Conservation (phyloP, 2,113 vertebrate species). For the Eolophus roseicapilla region DNA sequence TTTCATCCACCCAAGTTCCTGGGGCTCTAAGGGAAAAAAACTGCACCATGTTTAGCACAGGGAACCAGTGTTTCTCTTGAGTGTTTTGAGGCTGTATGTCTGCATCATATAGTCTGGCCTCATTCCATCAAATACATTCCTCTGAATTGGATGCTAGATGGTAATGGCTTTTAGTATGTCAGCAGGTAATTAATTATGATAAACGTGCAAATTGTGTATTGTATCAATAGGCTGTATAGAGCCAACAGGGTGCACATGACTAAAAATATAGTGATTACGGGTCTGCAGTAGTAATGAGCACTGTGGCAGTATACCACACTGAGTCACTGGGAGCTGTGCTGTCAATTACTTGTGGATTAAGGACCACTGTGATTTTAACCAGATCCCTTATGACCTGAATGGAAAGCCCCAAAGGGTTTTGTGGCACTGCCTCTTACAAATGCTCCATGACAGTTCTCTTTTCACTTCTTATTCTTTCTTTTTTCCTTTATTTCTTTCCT, state of each 20-base stretch:
- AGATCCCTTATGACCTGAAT: neutral
- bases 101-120: neutral
- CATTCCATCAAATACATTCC: neutral
- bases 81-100: neutral
- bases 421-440: neutral
- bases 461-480: neutral
- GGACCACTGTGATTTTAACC: neutral
- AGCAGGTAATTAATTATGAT: slow-evolving; percentile 41
- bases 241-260: neutral
- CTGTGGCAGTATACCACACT: neutral
- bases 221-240: neutral
- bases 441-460: neutral
- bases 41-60: neutral
- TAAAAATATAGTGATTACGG: neutral
- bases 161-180: neutral
- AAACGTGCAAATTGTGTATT: neutral
- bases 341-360: slow-evolving; percentile 30
- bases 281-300: neutral
- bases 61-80: neutral
- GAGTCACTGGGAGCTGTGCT: neutral
- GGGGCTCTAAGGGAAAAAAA: neutral
- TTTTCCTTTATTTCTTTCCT: neutral
- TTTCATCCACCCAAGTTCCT: slow-evolving; percentile 16
- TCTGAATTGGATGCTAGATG: neutral
- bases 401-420: neutral